phyloP scores from a whole-genome alignment of 2,888 invertebrate genomes.

The Apamea sordens region DNA sequence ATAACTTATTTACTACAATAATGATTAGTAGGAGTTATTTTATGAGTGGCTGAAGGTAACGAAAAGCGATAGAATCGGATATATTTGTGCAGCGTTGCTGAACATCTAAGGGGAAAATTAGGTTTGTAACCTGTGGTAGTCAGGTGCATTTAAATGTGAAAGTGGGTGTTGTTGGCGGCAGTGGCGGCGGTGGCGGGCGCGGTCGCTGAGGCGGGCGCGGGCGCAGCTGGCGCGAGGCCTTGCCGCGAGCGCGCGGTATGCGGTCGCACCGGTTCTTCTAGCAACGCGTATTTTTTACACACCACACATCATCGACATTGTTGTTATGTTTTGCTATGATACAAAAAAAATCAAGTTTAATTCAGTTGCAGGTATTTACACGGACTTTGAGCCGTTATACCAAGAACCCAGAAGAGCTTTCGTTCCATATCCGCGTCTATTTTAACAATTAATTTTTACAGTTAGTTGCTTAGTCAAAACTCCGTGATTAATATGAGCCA shows the following conservation, averaged over 20 bases:
- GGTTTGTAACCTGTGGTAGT: constrained; percentile 27
- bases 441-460: constrained; percentile 64
- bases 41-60: constrained; percentile 30
- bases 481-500: constrained; percentile 56
- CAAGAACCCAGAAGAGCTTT: constrained; percentile 64
- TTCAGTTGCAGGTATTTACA: constrained; percentile 73
- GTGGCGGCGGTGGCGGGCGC: constrained; percentile 51
- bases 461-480: constrained; percentile 62
- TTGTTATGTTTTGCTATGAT: constrained; percentile 88
- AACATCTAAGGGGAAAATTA: constrained; percentile 12
- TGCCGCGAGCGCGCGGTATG: constrained; percentile 88
- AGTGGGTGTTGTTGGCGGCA: constrained; percentile 56
- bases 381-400: constrained; percentile 70
- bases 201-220: constrained; percentile 68
- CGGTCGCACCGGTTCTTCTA: constrained; percentile 90
- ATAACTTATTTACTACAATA: constrained; percentile 67
- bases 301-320: constrained; percentile 89
- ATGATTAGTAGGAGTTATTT: constrained; percentile 67
- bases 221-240: constrained; percentile 78
- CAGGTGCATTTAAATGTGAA: constrained; percentile 60
- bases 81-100: constrained; percentile 9
- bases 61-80: constrained; percentile 14
- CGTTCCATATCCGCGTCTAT: constrained; percentile 64
- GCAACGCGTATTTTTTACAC: constrained; percentile 89
- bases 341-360: constrained; percentile 84